These are phyloP conservation scores for Apaloderma vittatum DNA, from an alignment of 2,113 vertebrate genomes.

Conservation along the genomic window DNA sequence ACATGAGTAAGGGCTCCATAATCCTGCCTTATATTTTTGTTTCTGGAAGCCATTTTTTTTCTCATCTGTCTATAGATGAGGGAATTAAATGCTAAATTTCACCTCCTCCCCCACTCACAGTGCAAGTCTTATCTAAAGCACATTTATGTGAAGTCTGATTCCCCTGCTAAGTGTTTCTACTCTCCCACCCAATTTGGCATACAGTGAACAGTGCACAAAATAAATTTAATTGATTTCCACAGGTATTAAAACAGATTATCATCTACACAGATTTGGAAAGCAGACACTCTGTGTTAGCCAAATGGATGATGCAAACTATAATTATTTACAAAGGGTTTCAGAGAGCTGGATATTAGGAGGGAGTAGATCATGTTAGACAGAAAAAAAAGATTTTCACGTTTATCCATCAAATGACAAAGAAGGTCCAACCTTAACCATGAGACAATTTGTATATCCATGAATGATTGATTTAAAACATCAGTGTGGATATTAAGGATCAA, in stretches of 20 bases:
- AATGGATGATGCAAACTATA: conserved; percentile 11
- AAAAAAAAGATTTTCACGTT: background rate
- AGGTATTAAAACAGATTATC: conserved; percentile 51
- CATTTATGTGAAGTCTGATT: background rate
- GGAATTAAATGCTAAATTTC: conserved; percentile 2
- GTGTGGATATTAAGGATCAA: background rate
- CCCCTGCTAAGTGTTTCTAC: background rate
- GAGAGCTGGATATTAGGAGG: background rate
- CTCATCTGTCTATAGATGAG: background rate
- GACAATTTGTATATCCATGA: background rate
- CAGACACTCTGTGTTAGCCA: background rate
- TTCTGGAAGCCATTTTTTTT: conserved; percentile 25
- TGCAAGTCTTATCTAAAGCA: conserved; percentile 11
- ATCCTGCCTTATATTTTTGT: background rate
- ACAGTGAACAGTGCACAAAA: conserved; percentile 31
- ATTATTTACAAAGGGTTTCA: conserved; percentile 48
- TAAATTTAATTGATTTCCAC: conserved; percentile 53
- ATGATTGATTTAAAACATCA: background rate
- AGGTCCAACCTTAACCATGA: background rate
- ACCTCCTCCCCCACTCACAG: background rate
- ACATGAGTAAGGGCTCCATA: background rate
- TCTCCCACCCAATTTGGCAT: conserved; percentile 33
- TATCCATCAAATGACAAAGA: conserved; percentile 1
- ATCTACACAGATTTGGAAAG: conserved; percentile 32
- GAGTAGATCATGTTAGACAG: background rate